Evolutionary conservation across 2,888 invertebrate genomes (phyloP), one percentile per base, ranked within the genome.

Genomic region (Dicranocentrus wangi): DNA sequence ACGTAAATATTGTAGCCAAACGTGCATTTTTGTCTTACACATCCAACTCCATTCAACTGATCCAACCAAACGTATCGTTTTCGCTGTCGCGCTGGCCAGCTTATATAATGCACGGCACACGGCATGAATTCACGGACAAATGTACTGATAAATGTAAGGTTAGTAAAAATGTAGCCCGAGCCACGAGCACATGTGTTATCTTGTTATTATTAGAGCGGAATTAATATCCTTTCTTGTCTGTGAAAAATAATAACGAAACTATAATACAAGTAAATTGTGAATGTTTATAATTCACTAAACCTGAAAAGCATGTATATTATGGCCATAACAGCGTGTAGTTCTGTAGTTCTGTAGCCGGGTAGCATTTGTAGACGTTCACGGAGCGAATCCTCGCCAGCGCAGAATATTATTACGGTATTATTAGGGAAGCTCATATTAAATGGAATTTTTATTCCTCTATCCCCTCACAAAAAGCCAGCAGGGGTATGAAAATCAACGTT

Each of bases 211-310:
- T 63, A 32, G 63, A 72, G 63, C 72, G 72, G 72, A 72, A 72
- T 72, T 72, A 72, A 72, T 72, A 63, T 51, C 47, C 71, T 43
- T 71, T 72, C 61, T 72, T 61, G 58, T 63, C 53, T 58, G 47
- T 47, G 39, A 42, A 73, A 65, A 51, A 65, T 73, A 73, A 47
- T 32, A 32, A 61, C 60, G 47, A 72, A 43, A 71, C n/a, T 32
- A 60, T 53, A 39, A 53, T 65, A 65, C 55, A 63, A 32, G 25
- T 65, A 73, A 72, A 73, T 55, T 65, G 65, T 27, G 55, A 17
- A 73, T 73, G 65, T 73, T 55, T 71, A 71, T 58, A 71, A 71
- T 60, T 71, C 60, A 60, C 32, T 68, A 51, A 68, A 28, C 27
- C 27, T 21, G 17, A 55, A 60, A 58, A 19, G 25, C 15, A 53